These are phyloP conservation scores for Seriola dumerili DNA, from an alignment of 2,113 vertebrate species.

Conservation along the genomic window DNA sequence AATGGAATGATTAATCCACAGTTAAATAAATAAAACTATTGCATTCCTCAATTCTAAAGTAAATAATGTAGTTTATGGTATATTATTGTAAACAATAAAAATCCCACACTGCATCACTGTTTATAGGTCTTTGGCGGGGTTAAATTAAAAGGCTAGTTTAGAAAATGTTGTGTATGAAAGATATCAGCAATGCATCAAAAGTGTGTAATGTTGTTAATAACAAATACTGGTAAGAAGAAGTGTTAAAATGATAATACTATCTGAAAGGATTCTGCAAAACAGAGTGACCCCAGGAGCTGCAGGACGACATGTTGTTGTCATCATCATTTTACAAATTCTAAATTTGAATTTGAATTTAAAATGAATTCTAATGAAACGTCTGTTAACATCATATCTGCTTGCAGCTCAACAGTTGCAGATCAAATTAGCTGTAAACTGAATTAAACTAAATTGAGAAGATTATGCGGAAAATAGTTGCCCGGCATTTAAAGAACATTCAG, in stretches of 20 bases:
- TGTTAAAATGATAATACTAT: not conserved
- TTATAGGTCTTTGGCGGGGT: not conserved
- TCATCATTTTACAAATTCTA: not conserved
- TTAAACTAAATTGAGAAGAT: not conserved
- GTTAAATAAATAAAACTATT: not conserved
- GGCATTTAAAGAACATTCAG: conserved; percentile 58
- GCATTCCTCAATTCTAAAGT: not conserved
- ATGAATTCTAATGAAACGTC: conserved; percentile 6
- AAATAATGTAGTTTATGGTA: not conserved
- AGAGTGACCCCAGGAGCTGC: not conserved
- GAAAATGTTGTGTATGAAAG: no score
- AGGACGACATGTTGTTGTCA: not conserved
- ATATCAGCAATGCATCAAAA: not conserved
- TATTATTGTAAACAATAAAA: not conserved
- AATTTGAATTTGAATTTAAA: no score
- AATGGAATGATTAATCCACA: not conserved
- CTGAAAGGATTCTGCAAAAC: not conserved
- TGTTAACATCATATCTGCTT: not conserved
- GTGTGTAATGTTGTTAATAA: not conserved
- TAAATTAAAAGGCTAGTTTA: not conserved
- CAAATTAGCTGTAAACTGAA: conserved; percentile 19
- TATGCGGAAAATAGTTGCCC: conserved; percentile 41
- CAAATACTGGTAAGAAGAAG: not conserved
- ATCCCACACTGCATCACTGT: no score
- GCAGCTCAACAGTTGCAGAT: conserved; percentile 5